Evolutionary conservation across 2,797 vertebrate genomes (phyloP).

Genomic region (Clarias fuscus): DNA sequence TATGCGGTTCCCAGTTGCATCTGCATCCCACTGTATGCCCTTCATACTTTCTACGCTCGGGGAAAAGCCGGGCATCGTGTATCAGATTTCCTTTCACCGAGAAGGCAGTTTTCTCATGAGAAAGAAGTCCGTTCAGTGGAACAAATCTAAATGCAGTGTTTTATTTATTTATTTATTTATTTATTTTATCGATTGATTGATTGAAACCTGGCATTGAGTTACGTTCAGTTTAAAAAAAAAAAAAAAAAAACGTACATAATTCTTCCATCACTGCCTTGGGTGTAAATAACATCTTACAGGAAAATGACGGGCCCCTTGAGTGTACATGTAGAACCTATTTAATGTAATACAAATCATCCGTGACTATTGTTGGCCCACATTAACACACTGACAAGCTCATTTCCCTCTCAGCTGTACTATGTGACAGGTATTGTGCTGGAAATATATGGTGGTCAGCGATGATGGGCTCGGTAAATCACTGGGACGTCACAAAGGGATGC

Average conservation of each 20-base stretch:
- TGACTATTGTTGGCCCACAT: conserved; percentile 20
- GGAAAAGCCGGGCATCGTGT: conserved; percentile 38
- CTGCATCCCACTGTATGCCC: neutral
- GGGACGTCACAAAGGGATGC: neutral
- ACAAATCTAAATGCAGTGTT: neutral
- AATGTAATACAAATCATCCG: conserved; percentile 39
- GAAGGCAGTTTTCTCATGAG: conserved; percentile 46
- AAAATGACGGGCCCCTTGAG: conserved; percentile 44
- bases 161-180: neutral
- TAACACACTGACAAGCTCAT: conserved; percentile 32
- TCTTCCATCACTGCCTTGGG: neutral
- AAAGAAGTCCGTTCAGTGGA: neutral
- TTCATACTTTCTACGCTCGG: neutral
- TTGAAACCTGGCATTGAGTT: neutral
- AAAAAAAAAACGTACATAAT: too few relatives aligned
- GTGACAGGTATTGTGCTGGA: conserved; percentile 49
- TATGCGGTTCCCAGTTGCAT: conserved; percentile 19
- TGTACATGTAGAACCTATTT: conserved; percentile 44
- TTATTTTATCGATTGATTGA: neutral
- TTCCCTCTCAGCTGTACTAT: conserved; percentile 41
- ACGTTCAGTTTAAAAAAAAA: too few relatives aligned
- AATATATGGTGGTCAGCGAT: conserved; percentile 29
- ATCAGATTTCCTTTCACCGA: conserved; percentile 9
- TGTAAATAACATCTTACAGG: conserved; percentile 38
- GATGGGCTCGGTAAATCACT: neutral